phyloP scores from a whole-genome alignment of 2,888 invertebrate species.

The Microplitis deprimator region DNA sequence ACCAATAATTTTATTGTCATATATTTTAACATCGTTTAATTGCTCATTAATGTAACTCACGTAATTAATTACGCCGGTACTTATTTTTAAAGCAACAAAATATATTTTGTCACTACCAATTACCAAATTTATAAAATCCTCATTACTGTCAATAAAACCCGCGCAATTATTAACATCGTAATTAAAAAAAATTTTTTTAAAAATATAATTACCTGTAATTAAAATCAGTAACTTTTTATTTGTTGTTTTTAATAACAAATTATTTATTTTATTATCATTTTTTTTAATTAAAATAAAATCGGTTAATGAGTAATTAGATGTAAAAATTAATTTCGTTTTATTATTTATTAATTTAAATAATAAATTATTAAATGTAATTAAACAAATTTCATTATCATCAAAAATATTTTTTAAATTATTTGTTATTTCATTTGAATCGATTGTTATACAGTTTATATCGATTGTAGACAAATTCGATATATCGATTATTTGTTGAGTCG shows the following conservation, averaged over 20 bases:
- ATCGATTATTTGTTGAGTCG: background rate
- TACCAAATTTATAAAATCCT: background rate
- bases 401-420: background rate
- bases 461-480: background rate
- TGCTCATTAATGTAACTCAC: background rate
- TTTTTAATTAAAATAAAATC: background rate
- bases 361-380: background rate
- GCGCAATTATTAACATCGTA: background rate
- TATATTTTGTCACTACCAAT: background rate
- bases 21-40: background rate
- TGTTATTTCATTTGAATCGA: background rate
- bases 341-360: background rate
- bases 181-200: constrained; percentile 4
- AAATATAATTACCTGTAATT: background rate
- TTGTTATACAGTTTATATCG: background rate
- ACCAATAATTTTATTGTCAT: background rate
- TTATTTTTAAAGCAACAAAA: background rate
- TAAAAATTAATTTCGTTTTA: background rate
- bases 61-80: background rate
- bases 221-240: background rate
- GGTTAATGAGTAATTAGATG: background rate
- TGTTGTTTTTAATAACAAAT: background rate
- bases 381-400: background rate
- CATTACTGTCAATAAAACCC: background rate
- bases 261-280: background rate